phyloP scores from a whole-genome alignment of 2,113 vertebrate genomes.

The Passer domesticus region DNA sequence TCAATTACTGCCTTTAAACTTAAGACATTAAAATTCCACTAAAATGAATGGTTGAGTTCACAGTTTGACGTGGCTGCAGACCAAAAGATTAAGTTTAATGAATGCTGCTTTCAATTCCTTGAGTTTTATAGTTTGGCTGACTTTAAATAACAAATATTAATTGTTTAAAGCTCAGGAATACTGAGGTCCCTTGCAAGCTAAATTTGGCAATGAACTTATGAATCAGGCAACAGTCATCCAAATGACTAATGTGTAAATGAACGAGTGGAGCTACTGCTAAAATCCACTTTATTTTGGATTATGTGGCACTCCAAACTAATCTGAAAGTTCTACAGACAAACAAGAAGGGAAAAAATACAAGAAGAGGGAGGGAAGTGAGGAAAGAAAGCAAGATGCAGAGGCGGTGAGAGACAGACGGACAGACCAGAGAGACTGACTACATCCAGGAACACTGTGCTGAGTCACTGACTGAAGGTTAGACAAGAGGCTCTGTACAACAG shows the following conservation, averaged over 20 bases:
- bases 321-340: background rate
- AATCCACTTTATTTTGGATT: slow-evolving; percentile 28
- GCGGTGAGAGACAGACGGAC: background rate
- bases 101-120: background rate
- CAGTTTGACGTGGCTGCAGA: background rate
- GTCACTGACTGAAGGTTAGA: background rate
- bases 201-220: background rate
- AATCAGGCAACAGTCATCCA: background rate
- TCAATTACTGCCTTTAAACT: background rate
- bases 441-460: background rate
- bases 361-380: rapidly evolving
- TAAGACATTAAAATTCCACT: background rate
- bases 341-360: background rate
- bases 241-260: background rate
- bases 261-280: background rate
- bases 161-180: background rate
- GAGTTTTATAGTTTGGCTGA: background rate
- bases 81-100: background rate
- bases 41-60: background rate
- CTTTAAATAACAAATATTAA: background rate
- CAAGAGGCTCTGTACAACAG: background rate
- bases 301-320: background rate
- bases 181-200: background rate
- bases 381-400: background rate
- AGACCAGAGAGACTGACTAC: background rate